These are phyloP conservation scores for Eurystomus gularis DNA, from an alignment of 2,113 vertebrate species.

Conservation along the genomic window DNA sequence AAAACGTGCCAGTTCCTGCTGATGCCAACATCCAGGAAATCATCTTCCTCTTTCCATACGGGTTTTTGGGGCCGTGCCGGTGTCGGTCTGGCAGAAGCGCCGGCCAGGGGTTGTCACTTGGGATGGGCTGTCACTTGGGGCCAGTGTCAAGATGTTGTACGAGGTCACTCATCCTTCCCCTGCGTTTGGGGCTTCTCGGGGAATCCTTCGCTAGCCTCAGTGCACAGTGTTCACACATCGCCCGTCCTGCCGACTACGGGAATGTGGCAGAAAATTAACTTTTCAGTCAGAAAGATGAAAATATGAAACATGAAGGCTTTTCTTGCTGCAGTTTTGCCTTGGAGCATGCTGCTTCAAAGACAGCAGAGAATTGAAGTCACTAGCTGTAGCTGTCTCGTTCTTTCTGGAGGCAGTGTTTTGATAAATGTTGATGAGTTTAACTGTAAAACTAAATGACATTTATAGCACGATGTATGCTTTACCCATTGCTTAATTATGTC, in stretches of 20 bases:
- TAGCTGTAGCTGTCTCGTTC: slow-evolving; percentile 55
- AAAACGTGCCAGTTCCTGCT: neutral
- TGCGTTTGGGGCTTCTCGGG: neutral
- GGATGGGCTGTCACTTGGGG: neutral
- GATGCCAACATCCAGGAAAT: too few relatives aligned
- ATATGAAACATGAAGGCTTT: neutral
- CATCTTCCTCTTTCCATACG: neutral
- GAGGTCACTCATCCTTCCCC: neutral
- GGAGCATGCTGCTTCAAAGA: slow-evolving; percentile 54
- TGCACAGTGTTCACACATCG: fast-evolving
- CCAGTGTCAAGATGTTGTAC: neutral
- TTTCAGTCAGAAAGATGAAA: slow-evolving; percentile 14
- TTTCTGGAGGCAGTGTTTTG: slow-evolving; percentile 77
- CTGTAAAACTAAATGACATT: slow-evolving; percentile 80
- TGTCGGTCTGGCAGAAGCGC: neutral
- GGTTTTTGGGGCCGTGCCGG: neutral
- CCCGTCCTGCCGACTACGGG: fast-evolving
- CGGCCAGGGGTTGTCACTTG: too few relatives aligned
- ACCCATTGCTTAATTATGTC: slow-evolving; percentile 76
- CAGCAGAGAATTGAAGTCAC: slow-evolving; percentile 31
- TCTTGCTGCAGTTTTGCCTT: neutral
- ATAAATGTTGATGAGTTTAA: slow-evolving; percentile 81
- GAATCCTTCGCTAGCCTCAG: fast-evolving
- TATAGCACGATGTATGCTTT: slow-evolving; percentile 70
- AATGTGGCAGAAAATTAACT: neutral